Base-by-base conservation (phyloP, 2,888 invertebrate species). In the Macroteleia sp. region DNA sequence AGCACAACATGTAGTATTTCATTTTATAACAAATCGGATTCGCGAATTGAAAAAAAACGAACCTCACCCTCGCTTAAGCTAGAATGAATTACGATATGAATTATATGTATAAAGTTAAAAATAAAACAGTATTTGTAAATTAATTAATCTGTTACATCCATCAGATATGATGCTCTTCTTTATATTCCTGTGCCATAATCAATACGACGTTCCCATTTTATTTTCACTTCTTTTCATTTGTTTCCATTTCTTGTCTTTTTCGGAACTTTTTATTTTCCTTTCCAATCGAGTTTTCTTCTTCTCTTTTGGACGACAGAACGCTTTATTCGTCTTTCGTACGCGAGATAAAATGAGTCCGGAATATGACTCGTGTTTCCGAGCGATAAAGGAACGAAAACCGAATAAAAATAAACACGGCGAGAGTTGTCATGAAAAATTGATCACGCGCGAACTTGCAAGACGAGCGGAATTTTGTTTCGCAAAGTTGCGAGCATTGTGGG, bases 381-480 rank as follows among this genome's bases (percentile, higher is more conserved):
- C 36, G 59, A 50, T 59, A 44, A 74, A 74, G 52, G 56, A 74
- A 66, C 50, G 59, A 57, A 54, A 50, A 66, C 54, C 48, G 41
- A 56, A 62, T 42, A 57, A 59, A 74, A 74, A 57, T 66, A 66
- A 74, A 74, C 25, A 44, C 36, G 32, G 9, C 52, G 25, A 46
- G 46, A 48, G 54, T 44, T 46, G 56, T 74, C 64, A 42, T 59
- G 74, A 64, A 66, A 74, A 74, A 74, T 74, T 74, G 66, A 74
- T 74, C 64, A 44, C 44, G 36, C 64, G 41, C 50, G 20, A 74
- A 57, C 30, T 66, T 59, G 22, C 10, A 28, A 64, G 64, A 64
- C 64, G 50, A 61, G 16, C 46, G 16, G 20, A 61, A 56, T 20
- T 56, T 62, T 34, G 50, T 62, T 73, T 30, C 20, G 42, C 48